A percentile compares a stretch with the other conserved stretches of the same genome.
These are phyloP conservation scores for Cryptotis parvus DNA, from an alignment of 2,113 vertebrate species.

Conservation along the genomic window DNA sequence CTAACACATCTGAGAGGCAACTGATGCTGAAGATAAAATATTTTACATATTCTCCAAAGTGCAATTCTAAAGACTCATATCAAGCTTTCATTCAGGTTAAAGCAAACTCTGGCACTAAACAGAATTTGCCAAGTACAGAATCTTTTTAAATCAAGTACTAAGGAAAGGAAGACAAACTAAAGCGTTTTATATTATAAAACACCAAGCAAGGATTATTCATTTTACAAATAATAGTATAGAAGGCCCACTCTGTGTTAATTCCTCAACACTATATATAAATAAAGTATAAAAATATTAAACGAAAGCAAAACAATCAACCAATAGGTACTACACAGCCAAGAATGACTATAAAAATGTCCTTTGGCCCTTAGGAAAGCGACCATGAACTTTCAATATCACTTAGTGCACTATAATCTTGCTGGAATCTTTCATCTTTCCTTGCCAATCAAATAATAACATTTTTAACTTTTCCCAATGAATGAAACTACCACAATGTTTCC, in stretches of 20 bases:
- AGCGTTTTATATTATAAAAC: not conserved
- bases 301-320: conserved; percentile 8
- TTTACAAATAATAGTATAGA: not conserved
- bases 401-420: conserved; percentile 54
- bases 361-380: not conserved
- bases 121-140: conserved; percentile 28
- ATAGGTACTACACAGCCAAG: not conserved
- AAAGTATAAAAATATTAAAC: not conserved
- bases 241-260: not conserved
- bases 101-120: not conserved
- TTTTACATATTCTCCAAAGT: not conserved
- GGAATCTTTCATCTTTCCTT: conserved; percentile 74
- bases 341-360: not conserved
- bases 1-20: not conserved
- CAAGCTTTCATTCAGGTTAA: not conserved
- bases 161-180: conserved; percentile 32
- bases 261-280: not conserved
- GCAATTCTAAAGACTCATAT: not conserved
- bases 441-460: conserved; percentile 73
- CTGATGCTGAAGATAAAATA: not conserved
- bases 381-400: not conserved
- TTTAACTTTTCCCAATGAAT: conserved; percentile 80
- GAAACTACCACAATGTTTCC: conserved; percentile 70
- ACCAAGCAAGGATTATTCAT: not conserved
- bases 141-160: not conserved